Evolutionary conservation across 2,797 vertebrate genomes (phyloP), one percentile per base, ranked within the genome.

Genomic region (Amniataba percoides): DNA sequence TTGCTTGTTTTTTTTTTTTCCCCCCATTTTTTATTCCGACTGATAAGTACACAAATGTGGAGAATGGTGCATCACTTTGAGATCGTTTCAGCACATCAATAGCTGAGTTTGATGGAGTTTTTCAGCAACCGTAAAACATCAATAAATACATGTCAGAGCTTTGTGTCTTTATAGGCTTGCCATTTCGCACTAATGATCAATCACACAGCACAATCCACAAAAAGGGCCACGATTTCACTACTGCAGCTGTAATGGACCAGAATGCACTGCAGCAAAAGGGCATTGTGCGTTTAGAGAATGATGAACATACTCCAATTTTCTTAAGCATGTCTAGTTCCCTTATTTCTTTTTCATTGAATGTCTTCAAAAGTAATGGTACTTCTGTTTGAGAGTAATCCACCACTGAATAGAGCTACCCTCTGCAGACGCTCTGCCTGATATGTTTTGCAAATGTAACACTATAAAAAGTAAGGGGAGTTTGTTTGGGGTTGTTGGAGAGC

Each of bases 91-190:
- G 7, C 15, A 9, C 15, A 56, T 57, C 49, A 1, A 25, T 39
- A 16, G 12, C 4, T 3, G 14, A 14, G 13, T 25, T 31, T 34
- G 16, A 74, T 49, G 31, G 55, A 42, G 21, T 46, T 60, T 61
- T 52, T 36, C 59, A 46, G 63, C 48, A 42, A 46, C 68, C 56
- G 5, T 57, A 12, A 68, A 46, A 61, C 53, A 59, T 75, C 16
- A 2, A 49, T 55, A 55, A 58, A 53, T 49, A 42, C 34, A 23
- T 14, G 25, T 51, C 58, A 31, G 43, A 3, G 43, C 18, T 52
- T 76, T 70, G 66, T 66, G 58, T 53, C 23, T 66, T 34, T 53
- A 52, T 15, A 31, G 55, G 52, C n/a, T 14, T 14, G 5, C 34
- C 27, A 42, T 60, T 71, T 71, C 51, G 63, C 48, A 40, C 13